Base-by-base conservation (phyloP, 2,888 invertebrate species). In the Phorcus lineatus region DNA sequence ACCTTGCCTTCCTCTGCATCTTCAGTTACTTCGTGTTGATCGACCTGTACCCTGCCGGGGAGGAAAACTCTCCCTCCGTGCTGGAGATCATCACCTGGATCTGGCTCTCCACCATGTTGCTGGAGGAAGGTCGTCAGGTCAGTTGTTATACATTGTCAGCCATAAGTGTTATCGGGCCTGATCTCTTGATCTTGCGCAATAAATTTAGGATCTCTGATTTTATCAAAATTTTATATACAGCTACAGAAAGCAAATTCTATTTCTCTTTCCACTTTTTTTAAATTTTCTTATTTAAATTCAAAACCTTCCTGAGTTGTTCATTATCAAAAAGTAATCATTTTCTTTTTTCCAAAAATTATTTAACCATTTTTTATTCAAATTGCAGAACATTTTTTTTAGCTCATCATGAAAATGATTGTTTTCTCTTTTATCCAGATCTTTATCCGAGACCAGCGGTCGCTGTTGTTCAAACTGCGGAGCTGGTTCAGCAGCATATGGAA, bases 61-160 rank as follows among this genome's bases (percentile, higher is more conserved):
- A 82, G 22, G 66, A 22, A 0, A 78, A 85, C 22, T 70, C 82
- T 2, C 86, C 88, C 0, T 87, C 88, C n/a, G 66, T 81, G 2
- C 36, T 83, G 3, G 93, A 93, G 81, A 87, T 86, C 66, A 66
- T 91, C 13, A 86, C 89, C 0, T 93, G 92, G 91, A 87, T 84
- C 4, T 92, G 91, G 91, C 87, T 89, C 11, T 77, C 85, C 40
- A 91, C 92, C 17, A 86, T 92, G 87, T 80, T 89, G 17, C 55
- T 91, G 9, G 93, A 93, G 78, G 93, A 93, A 82, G 16, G 91
- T 11, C 81, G 93, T 86, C 92, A 93, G 90, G 93, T 93, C 55
- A 52, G 81, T n/a, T 22, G 36, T 36, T 7, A 4, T 36, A 4
- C 36, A 4, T 7, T 67, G 2, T 24, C 31, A 7, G 3, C n/a